Percentiles rank a stretch among this genome's conserved stretches.
Evolutionary conservation across 2,888 invertebrate genomes (phyloP).

Genomic region (Rutpela maculata): DNA sequence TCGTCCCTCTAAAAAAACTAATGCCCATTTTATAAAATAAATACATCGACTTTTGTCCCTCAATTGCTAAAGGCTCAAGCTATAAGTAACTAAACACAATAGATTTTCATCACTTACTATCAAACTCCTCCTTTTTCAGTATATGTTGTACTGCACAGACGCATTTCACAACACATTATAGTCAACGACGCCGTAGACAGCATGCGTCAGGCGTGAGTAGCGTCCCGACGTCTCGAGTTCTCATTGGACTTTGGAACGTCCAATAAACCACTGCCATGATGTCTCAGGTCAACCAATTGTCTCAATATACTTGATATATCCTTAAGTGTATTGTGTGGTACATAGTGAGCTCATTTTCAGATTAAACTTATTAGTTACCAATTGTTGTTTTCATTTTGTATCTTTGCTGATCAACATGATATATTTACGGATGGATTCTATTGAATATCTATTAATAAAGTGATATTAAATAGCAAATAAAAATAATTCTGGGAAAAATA

Average conservation of each 20-base stretch:
- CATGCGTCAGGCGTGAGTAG: conserved; percentile 10
- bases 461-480: too few relatives aligned
- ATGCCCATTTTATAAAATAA: too few relatives aligned
- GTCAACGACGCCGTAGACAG: conserved; percentile 2
- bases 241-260: conserved; percentile 15
- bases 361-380: background rate
- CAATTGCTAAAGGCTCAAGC: too few relatives aligned
- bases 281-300: conserved; percentile 10
- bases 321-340: background rate
- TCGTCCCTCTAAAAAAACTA: too few relatives aligned
- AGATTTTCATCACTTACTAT: too few relatives aligned
- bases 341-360: background rate
- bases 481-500: too few relatives aligned
- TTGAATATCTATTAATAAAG: background rate
- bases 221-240: conserved; percentile 5
- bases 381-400: background rate
- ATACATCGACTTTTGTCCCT: too few relatives aligned
- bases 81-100: too few relatives aligned
- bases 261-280: conserved; percentile 6
- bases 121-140: conserved; percentile 6
- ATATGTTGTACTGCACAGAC: conserved; percentile 14
- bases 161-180: background rate
- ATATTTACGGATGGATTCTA: background rate
- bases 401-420: background rate
- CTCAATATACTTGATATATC: background rate